Evolutionary conservation across 2,888 invertebrate genomes (phyloP).

Genomic region (Meiosimyza platycephala): DNA sequence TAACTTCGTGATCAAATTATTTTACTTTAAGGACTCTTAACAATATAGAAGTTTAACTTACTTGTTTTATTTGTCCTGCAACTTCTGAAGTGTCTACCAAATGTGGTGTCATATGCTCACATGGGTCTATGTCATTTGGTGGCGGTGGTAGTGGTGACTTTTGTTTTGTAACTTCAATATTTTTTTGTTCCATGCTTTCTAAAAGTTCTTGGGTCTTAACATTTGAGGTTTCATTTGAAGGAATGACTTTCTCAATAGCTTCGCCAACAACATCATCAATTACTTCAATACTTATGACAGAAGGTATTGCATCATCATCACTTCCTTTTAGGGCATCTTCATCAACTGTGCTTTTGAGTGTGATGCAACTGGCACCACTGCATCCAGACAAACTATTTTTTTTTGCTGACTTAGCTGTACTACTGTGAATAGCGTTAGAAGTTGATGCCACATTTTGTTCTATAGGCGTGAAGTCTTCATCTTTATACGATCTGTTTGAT

Average conservation of each 20-base stretch:
- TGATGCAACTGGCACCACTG: constrained; percentile 41
- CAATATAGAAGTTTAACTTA: constrained; percentile 52
- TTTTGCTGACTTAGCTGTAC: background rate
- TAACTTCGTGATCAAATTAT: too few species aligned
- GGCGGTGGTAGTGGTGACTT: constrained; percentile 22
- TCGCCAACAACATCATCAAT: constrained; percentile 2
- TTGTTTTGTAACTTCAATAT: constrained; percentile 22
- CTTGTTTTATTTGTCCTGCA: constrained; percentile 74
- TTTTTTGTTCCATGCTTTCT: background rate
- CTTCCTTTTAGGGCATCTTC: constrained; percentile 26
- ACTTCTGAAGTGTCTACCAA: constrained; percentile 74
- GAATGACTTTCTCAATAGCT: background rate
- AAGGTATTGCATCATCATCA: constrained; percentile 31
- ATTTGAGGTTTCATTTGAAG: too few species aligned
- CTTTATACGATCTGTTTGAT: constrained; percentile 36
- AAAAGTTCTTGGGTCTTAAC: too few species aligned
- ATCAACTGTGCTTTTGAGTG: constrained; percentile 46
- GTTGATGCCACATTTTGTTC: background rate
- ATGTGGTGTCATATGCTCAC: constrained; percentile 72
- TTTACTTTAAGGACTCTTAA: background rate
- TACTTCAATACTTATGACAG: constrained; percentile 37
- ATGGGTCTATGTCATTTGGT: constrained; percentile 56
- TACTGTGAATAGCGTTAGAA: background rate
- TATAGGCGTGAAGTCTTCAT: constrained; percentile 13
- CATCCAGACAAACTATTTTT: background rate